Base-by-base conservation (phyloP, 1,140 invertebrate species). In the Bombus confusus region DNA sequence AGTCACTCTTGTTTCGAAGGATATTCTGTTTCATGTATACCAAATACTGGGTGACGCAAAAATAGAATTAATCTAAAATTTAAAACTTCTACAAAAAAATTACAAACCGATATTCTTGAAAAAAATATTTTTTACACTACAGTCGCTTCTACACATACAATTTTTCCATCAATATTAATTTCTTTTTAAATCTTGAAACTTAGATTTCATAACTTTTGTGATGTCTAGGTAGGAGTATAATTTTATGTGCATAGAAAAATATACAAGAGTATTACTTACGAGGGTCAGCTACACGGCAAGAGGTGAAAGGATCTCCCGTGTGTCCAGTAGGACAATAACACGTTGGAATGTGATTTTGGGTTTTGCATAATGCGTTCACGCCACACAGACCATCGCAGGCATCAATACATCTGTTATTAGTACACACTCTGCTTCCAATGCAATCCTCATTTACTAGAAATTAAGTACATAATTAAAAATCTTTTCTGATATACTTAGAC, bases 311-410 rank as follows among this genome's bases (percentile, higher is more conserved):
- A 94, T 97, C 96, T 13, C 97, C 97, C 1, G 96, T 95, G 90
- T 96, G 96, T 43, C 97, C 97, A 28, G 96, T 91, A 15, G 96
- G 96, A 92, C 97, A 97, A 66, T 95, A 95, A 91, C 97, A 97
- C 13, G 96, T 95, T 1, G 97, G 96, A 52, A 96, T 93, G 85
- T 97, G 97, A 88, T 97, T 96, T 57, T 95, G 94, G 0, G 95
- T 95, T 75, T 95, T 94, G 88, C 97, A 97, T 12, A 96, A 90
- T 1, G 97, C 96, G 89, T 97, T 97, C 1, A 95, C 83, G 5
- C 97, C 97, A 87, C 97, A 97, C 5, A 95, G 92, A 47, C 95
- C 95, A 28, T 94, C 91, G 87, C 96, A 97, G 15, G 96, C 96
- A 93, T 97, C 95, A 9, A 96, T 92, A 86, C 97, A 97, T 71